These are phyloP conservation scores for Andrena fulva DNA, from an alignment of 2,888 invertebrate genomes.

Conservation along the genomic window DNA sequence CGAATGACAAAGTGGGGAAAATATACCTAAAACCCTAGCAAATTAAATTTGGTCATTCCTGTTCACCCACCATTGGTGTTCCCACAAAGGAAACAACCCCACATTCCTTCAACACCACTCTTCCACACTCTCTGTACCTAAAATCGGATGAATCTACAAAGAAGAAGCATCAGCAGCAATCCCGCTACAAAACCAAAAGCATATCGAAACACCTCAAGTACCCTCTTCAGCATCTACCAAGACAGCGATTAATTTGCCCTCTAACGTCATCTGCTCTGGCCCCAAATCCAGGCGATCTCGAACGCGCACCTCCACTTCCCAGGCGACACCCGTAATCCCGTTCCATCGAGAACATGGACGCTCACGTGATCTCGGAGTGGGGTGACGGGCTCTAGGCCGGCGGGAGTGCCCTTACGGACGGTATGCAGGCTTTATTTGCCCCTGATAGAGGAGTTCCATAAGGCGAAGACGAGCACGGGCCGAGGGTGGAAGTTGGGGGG, in stretches of 20 bases:
- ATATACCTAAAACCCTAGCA: too few species aligned
- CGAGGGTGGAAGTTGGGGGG: constrained; percentile 3
- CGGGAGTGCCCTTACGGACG: constrained; percentile 45
- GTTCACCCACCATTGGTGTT: too few species aligned
- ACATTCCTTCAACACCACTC: too few species aligned
- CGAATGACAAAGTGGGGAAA: too few species aligned
- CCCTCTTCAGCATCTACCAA: background rate
- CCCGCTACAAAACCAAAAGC: too few species aligned
- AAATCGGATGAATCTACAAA: too few species aligned
- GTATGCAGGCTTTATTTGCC: constrained; percentile 68
- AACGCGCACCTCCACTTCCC: too few species aligned
- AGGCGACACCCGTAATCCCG: background rate
- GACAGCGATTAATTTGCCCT: constrained; percentile 10
- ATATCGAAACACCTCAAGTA: background rate
- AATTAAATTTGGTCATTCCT: too few species aligned
- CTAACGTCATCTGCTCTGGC: background rate
- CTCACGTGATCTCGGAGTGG: constrained; percentile 26
- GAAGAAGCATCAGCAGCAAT: too few species aligned
- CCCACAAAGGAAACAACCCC: too few species aligned
- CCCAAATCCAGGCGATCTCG: background rate
- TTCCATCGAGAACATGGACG: constrained; percentile 6
- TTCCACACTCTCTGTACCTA: too few species aligned
- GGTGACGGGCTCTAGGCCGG: constrained; percentile 2
- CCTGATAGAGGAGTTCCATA: constrained; percentile 65
- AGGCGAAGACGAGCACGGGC: constrained; percentile 46